A percentile compares a stretch with the other conserved stretches of the same genome.
Evolutionary conservation across 2,797 vertebrate genomes (phyloP).

Genomic region (Simalia tracyae): DNA sequence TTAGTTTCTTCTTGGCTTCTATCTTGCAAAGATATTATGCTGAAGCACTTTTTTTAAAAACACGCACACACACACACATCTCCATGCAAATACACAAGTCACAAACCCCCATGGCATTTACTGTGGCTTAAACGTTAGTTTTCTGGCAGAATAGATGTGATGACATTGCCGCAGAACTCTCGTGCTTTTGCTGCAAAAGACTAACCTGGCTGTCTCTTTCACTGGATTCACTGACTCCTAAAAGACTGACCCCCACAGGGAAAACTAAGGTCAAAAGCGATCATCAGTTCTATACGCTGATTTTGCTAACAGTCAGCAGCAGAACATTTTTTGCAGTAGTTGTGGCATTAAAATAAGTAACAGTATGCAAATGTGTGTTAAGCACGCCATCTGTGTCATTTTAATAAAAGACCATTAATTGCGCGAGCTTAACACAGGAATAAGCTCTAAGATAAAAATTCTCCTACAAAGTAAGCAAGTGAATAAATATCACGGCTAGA

Average conservation of each 20-base stretch:
- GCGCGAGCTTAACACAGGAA: conserved; percentile 4
- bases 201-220: background rate
- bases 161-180: background rate
- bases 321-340: conserved; percentile 11
- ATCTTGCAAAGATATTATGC: conserved; percentile 11
- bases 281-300: background rate
- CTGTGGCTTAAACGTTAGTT: background rate
- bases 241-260: background rate
- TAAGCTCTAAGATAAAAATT: conserved; percentile 15
- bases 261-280: conserved; percentile 7
- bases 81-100: background rate
- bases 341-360: conserved; percentile 38
- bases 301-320: background rate
- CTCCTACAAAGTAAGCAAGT: background rate
- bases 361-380: conserved; percentile 36
- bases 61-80: background rate
- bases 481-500: conserved; percentile 19
- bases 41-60: background rate
- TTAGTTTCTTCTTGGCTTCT: conserved; percentile 64
- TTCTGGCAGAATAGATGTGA: background rate
- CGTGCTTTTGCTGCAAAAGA: background rate
- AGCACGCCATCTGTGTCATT: conserved; percentile 46
- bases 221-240: background rate
- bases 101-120: background rate
- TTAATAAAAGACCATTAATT: conserved; percentile 42